Evolutionary conservation across 2,113 vertebrate genomes (phyloP).

Genomic region (Ursus arctos): DNA sequence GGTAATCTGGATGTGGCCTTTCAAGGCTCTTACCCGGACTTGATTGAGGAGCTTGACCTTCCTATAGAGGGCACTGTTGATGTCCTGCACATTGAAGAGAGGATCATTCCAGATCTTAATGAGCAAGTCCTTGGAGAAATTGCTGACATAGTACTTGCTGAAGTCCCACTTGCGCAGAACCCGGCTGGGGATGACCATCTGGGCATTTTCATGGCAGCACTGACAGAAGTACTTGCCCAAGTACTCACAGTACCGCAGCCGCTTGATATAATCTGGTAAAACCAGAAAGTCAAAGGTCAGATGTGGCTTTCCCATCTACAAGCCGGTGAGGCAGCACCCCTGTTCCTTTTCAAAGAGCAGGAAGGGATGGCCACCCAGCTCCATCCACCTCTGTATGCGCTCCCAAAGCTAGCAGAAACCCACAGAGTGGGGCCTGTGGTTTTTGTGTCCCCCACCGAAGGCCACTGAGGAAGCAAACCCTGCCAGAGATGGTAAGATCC

Average conservation of each 20-base stretch:
- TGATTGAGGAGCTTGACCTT: conserved; percentile 95
- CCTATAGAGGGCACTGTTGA: conserved; percentile 95
- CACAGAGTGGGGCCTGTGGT: neutral
- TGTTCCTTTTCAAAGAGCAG: neutral
- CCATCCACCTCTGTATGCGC: neutral
- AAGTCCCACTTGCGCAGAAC: conserved; percentile 98
- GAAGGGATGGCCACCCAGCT: neutral
- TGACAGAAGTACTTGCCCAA: conserved; percentile 99
- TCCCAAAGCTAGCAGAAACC: neutral
- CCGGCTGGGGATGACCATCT: conserved; percentile 94
- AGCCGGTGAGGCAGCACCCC: neutral
- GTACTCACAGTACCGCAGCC: conserved; percentile 98
- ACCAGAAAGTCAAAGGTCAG: neutral
- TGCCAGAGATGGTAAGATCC: neutral
- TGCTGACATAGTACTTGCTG: conserved; percentile 97
- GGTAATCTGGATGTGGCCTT: neutral
- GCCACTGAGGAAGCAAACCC: neutral
- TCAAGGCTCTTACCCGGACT: conserved; percentile 90
- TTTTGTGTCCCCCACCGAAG: neutral
- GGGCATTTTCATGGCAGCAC: conserved; percentile 98
- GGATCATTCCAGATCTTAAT: conserved; percentile 97
- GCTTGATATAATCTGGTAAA: conserved; percentile 96
- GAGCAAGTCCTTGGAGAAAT: conserved; percentile 97
- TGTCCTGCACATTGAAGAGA: conserved; percentile 96
- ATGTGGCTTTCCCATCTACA: neutral